Percentiles rank a stretch among this genome's conserved stretches.
Conservation (phyloP, 2,113 vertebrate genomes). For the Camelus bactrianus region DNA sequence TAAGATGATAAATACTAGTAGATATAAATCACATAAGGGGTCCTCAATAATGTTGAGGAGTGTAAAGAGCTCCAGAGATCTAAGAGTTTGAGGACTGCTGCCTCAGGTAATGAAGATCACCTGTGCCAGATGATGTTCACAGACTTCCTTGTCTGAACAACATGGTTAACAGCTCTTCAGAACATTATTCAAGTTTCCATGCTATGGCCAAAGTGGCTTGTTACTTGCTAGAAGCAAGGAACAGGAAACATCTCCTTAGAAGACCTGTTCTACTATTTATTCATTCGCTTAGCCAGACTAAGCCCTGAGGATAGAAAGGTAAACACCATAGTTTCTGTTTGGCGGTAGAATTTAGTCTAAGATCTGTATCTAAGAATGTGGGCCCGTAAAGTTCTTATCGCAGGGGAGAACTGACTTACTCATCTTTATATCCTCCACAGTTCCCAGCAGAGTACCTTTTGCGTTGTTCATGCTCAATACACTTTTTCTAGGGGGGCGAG, state of each 20-base stretch:
- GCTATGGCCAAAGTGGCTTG: not conserved
- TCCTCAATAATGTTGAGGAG: not conserved
- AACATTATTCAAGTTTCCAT: not conserved
- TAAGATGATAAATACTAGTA: not conserved
- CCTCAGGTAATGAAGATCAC: not conserved
- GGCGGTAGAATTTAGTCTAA: slow-evolving; percentile 21
- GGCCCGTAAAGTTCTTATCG: not conserved
- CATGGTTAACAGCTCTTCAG: not conserved
- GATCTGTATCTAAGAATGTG: slow-evolving; percentile 42
- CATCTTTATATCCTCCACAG: not conserved
- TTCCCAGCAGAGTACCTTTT: not conserved
- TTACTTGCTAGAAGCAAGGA: not conserved
- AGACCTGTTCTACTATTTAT: not conserved
- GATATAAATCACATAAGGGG: not conserved
- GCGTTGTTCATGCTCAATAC: not conserved
- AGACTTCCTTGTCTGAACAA: not conserved
- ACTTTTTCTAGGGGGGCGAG: not conserved
- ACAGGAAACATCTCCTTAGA: not conserved
- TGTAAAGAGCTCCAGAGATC: not conserved
- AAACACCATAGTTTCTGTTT: not conserved
- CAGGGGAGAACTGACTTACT: not conserved
- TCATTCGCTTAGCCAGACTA: not conserved
- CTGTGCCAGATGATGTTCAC: not conserved
- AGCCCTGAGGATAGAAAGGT: not conserved
- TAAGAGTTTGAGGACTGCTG: not conserved